Base-by-base conservation (phyloP, 2,888 invertebrate species). In the Tiliacea citrago region DNA sequence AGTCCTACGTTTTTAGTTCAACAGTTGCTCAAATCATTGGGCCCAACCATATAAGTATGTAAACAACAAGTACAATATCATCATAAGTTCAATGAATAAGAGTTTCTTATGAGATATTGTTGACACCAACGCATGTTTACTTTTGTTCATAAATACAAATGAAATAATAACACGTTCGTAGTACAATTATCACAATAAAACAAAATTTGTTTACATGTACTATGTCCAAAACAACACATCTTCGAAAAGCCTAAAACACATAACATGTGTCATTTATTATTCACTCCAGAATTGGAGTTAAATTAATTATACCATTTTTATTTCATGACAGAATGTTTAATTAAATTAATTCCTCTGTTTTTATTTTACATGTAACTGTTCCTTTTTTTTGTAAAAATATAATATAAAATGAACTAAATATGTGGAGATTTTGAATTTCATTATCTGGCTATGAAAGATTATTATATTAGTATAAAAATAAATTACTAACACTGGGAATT, bases 161-260 rank as follows among this genome's bases (percentile, higher is more conserved):
- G 18, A 79, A 73, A 81, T 73, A 75, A 81, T 63, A 78, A 81
- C 76, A 81, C 62, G 53, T 68, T 61, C 76, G n/a, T 73, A 69
- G 55, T 39, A 63, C 63, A 82, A 79, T 86, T 90, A 89, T 90
- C 89, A 90, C 88, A 90, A 85, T 85, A 77, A 83, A 77, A 86
- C 77, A 80, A 76, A 73, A 67, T 74, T 67, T 76, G 39, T 81
- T 77, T 72, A 65, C 21, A 62, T 81, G 53, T 68, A 60, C 60
- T 62, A 42, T 24, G 47, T 66, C 61, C 58, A 75, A 72, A 75
- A 68, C 45, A 68, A 75, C 55, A 68, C 24, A 55, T 57, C 16
- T 75, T 47, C 70, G 57, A 47, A 62, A 47, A 35, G 13, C 6
- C 24, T 61, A 69, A 24, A 82, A 69, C 24, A 45, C 10, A 13